These are phyloP conservation scores for Agrotis puta DNA, from an alignment of 2,888 invertebrate genomes.

Conservation along the genomic window DNA sequence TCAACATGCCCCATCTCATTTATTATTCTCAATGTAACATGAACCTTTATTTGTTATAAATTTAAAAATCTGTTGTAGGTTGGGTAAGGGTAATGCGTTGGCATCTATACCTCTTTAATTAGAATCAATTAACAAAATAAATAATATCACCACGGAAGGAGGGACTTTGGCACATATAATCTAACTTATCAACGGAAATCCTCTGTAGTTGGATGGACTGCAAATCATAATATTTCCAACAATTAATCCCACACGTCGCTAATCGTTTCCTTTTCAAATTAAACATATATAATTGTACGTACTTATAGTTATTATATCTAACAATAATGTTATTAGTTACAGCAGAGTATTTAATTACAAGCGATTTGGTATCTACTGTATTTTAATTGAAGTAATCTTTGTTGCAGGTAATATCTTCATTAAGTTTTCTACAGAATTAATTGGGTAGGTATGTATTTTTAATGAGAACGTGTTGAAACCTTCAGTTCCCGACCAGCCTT, in stretches of 20 bases:
- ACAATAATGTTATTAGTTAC: slow-evolving; percentile 14
- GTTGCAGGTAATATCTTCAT: slow-evolving; percentile 60
- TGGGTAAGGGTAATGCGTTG: too few species aligned
- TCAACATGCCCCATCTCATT: too few species aligned
- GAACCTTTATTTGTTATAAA: too few species aligned
- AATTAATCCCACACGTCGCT: slow-evolving; percentile 20
- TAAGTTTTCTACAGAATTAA: slow-evolving; percentile 37
- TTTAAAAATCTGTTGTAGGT: too few species aligned
- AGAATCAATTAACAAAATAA: neutral
- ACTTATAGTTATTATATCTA: neutral
- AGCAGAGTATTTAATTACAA: slow-evolving; percentile 17
- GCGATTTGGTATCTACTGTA: slow-evolving; percentile 19
- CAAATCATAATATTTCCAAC: slow-evolving; percentile 3
- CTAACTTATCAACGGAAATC: slow-evolving; percentile 15
- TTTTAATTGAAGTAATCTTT: slow-evolving; percentile 52
- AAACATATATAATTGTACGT: slow-evolving; percentile 3
- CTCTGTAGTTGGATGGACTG: neutral
- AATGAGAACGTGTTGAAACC: slow-evolving; percentile 14
- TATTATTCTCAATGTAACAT: too few species aligned
- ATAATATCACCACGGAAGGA: neutral
- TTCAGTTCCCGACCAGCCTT: slow-evolving; percentile 29
- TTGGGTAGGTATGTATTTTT: slow-evolving; percentile 58
- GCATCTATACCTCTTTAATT: too few species aligned
- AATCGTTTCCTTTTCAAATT: slow-evolving; percentile 37
- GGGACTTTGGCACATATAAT: neutral